phyloP scores from a whole-genome alignment of 2,113 vertebrate genomes.

The Cranoglanis bouderius region DNA sequence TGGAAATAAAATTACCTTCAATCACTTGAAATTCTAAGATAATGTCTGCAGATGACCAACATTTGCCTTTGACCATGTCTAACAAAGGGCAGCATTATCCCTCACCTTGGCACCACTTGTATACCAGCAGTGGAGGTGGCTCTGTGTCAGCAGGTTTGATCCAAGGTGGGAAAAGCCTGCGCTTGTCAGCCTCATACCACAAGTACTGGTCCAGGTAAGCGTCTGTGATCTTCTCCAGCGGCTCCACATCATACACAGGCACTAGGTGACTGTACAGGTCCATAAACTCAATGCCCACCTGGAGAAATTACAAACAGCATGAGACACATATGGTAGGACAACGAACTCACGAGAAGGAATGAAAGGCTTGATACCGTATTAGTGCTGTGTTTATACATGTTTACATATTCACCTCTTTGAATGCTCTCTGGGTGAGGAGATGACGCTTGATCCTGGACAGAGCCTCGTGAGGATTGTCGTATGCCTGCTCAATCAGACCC shows the following conservation, averaged over 20 bases:
- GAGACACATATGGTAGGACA: neutral
- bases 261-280: slow-evolving; percentile 98
- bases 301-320: slow-evolving; percentile 11
- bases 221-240: slow-evolving; percentile 97
- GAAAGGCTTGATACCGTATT: neutral
- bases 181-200: slow-evolving; percentile 98
- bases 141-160: slow-evolving; percentile 99
- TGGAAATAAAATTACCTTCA: slow-evolving; percentile 54
- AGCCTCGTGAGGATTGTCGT: slow-evolving; percentile 97
- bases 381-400: no score
- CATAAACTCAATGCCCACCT: slow-evolving; percentile 99
- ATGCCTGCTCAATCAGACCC: slow-evolving; percentile 96
- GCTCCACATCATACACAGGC: slow-evolving; percentile 96
- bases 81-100: neutral
- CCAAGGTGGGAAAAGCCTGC: slow-evolving; percentile 95
- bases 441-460: slow-evolving; percentile 99
- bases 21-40: neutral
- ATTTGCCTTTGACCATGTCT: neutral
- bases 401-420: slow-evolving; percentile 87
- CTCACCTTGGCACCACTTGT: slow-evolving; percentile 99
- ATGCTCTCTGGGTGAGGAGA: slow-evolving; percentile 96
- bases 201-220: slow-evolving; percentile 98
- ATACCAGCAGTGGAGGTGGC: slow-evolving; percentile 92
- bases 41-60: neutral
- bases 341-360: neutral